Conservation (phyloP, 2,797 vertebrate genomes). For the Onychomys leucogaster region DNA sequence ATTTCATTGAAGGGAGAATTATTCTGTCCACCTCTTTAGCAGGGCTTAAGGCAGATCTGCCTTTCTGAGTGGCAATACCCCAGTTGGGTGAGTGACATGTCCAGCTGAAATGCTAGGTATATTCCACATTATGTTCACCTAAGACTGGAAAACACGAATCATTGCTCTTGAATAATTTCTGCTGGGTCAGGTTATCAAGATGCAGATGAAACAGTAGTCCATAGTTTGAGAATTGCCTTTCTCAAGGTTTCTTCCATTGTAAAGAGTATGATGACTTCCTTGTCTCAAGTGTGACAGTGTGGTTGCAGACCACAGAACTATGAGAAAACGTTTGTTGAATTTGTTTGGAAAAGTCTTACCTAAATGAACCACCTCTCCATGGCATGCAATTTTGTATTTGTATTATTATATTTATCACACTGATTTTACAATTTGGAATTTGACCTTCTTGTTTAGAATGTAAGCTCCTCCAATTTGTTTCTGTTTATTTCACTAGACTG, state of each 20-base stretch:
- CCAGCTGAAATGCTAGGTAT: neutral
- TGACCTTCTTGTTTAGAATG: constrained; percentile 11
- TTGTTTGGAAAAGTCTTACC: neutral
- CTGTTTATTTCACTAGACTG: neutral
- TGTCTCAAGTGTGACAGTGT: neutral
- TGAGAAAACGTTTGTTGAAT: neutral
- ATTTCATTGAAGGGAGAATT: too few relatives aligned
- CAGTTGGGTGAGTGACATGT: too few relatives aligned
- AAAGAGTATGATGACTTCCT: neutral
- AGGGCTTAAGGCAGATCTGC: neutral
- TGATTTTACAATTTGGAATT: neutral
- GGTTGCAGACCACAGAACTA: neutral
- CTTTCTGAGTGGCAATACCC: too few relatives aligned
- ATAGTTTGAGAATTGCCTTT: neutral
- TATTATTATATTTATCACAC: neutral
- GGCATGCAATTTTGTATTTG: neutral
- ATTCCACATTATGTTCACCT: neutral
- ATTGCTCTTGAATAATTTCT: neutral
- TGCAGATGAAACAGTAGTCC: neutral
- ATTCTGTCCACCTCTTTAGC: neutral
- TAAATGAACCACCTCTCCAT: neutral
- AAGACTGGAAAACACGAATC: neutral
- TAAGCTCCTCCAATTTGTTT: neutral
- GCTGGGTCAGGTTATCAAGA: neutral
- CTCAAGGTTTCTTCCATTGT: neutral